Percentiles rank a stretch among this genome's conserved stretches.
Evolutionary conservation across 2,888 invertebrate genomes (phyloP).

Genomic region (Dioctria rufipes): DNA sequence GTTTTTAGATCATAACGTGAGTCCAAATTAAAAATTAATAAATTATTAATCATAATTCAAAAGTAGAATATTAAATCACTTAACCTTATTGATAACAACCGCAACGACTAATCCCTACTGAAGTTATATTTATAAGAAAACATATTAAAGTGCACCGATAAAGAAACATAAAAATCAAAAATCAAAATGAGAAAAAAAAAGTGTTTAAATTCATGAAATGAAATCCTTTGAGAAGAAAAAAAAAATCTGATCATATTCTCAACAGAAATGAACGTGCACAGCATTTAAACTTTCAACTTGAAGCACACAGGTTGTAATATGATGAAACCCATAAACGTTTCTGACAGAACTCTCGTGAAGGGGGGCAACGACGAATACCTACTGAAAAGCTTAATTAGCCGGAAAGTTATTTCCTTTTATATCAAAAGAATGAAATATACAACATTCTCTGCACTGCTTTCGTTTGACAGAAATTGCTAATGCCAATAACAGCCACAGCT

Average conservation of each 20-base stretch:
- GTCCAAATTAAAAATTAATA: no score
- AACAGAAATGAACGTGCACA: background rate
- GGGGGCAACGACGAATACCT: background rate
- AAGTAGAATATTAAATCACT: no score
- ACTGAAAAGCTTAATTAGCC: constrained; percentile 30
- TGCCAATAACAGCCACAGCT: background rate
- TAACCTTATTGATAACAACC: no score
- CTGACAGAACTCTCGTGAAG: background rate
- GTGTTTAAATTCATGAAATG: background rate
- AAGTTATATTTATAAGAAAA: no score
- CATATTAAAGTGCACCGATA: no score
- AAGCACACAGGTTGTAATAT: background rate
- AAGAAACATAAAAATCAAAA: no score
- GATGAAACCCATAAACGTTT: background rate
- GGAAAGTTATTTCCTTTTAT: constrained; percentile 34
- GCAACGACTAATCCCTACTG: no score
- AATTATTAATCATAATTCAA: no score
- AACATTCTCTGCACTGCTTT: background rate
- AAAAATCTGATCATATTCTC: no score
- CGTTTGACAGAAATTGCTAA: constrained; percentile 13
- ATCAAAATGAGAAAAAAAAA: background rate
- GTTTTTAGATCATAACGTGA: no score
- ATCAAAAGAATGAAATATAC: constrained; percentile 30
- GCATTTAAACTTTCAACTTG: background rate
- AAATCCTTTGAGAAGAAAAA: background rate